Evolutionary conservation across 2,888 invertebrate species (phyloP), one percentile per base, ranked within the genome.

Genomic region (Ophion slaviceki): DNA sequence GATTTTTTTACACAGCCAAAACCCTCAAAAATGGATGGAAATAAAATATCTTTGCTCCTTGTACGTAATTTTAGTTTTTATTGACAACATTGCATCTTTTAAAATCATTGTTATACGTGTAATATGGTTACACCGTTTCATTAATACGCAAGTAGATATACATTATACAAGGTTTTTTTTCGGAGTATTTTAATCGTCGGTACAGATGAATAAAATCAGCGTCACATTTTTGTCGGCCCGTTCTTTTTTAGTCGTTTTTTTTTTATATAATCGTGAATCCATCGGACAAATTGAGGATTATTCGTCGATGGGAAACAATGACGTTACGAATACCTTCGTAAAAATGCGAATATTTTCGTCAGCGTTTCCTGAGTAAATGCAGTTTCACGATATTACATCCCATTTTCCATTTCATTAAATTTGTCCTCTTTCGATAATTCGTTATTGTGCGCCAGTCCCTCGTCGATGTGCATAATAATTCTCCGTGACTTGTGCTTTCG

Each of bases 71-170:
- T 92, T 88, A 90, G 90, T 93, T 82, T 93, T 93, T 93, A 93
- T 93, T 93, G 93, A 93, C 93, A 93, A 93, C 93, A 93, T 93
- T 92, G 92, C 92, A 92, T 93, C 93, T 92, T 92, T 84, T 78
- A 53, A 62, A 68, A 79, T 85, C 78, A 85, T 76, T 91, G 90
- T 93, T 93, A 93, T 92, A 93, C 91, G 92, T 92, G 91, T 92
- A 91, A 91, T 53, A 53, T 90, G 90, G 88, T 81, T 92, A 92
- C 91, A 93, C 92, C 86, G 88, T 91, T 88, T 45, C 90, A 92
- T 90, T 80, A 80, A 90, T 92, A 91, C 90, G 91, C 90, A 92
- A 90, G 90, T 90, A 88, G 90, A 40, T 40, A 91, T 86, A 91
- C 92, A 92, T 92, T 91, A 92, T 91, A 91, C 92, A 92, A 90